Evolutionary conservation across 2,113 vertebrate genomes (phyloP).

Genomic region (Xyrauchen texanus): DNA sequence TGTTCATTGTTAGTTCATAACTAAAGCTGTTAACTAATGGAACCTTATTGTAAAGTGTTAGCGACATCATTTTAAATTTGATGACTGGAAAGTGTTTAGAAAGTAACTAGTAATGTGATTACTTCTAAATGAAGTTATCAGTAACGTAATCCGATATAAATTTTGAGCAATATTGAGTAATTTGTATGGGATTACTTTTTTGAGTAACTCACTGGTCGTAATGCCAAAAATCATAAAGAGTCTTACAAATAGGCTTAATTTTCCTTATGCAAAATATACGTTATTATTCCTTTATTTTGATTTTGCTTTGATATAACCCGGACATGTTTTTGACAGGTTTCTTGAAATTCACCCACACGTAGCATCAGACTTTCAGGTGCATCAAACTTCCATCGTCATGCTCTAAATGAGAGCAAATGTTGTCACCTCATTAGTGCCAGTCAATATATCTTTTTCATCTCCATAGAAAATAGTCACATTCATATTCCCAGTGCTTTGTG

Average conservation of each 20-base stretch:
- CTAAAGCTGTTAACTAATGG: too few relatives aligned
- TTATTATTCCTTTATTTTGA: not conserved
- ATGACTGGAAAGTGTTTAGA: too few relatives aligned
- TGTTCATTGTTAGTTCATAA: too few relatives aligned
- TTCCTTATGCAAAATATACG: not conserved
- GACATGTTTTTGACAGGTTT: not conserved
- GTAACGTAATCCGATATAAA: too few relatives aligned
- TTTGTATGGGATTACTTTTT: too few relatives aligned
- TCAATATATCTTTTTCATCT: conserved; percentile 41
- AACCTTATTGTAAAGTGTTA: too few relatives aligned
- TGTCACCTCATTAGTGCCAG: conserved; percentile 31
- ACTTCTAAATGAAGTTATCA: too few relatives aligned
- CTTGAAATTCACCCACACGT: not conserved
- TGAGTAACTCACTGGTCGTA: too few relatives aligned
- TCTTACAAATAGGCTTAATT: not conserved
- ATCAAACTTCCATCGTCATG: conserved; percentile 23
- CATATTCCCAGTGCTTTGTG: conserved; percentile 19
- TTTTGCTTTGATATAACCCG: too few relatives aligned
- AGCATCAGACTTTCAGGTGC: conserved; percentile 28
- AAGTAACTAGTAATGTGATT: too few relatives aligned
- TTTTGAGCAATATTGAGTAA: too few relatives aligned
- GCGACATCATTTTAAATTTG: too few relatives aligned
- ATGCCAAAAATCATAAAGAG: not conserved
- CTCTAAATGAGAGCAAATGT: conserved; percentile 20
- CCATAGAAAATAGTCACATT: not conserved